Conservation (phyloP, 2,888 invertebrate species). For the Drosophila tripunctata region DNA sequence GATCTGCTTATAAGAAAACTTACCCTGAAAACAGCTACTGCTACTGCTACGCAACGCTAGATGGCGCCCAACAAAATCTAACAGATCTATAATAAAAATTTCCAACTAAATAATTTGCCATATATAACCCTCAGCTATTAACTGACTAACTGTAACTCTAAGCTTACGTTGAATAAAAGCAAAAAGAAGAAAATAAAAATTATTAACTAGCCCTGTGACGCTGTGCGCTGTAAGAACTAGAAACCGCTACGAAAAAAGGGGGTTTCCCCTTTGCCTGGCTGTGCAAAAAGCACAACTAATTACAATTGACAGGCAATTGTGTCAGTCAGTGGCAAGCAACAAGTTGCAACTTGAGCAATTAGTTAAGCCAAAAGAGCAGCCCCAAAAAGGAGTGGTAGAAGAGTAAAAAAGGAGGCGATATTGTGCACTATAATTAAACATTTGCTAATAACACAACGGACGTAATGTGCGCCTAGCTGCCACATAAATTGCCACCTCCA, state of each 20-base stretch:
- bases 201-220: constrained; percentile 31
- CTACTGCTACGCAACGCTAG: constrained; percentile 40
- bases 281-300: constrained; percentile 79
- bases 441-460: constrained; percentile 78
- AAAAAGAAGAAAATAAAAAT: neutral
- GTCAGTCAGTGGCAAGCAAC: constrained; percentile 46
- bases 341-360: constrained; percentile 55
- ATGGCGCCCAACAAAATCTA: constrained; percentile 20
- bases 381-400: constrained; percentile 45
- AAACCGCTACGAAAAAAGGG: too few species aligned
- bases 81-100: too few species aligned
- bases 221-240: constrained; percentile 26
- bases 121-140: neutral
- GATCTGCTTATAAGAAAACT: constrained; percentile 4
- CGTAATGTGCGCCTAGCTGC: constrained; percentile 67
- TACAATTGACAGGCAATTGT: constrained; percentile 79
- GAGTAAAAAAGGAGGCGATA: constrained; percentile 28
- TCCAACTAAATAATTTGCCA: neutral
- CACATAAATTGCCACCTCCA: constrained; percentile 77
- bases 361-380: constrained; percentile 71
- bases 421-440: constrained; percentile 77
- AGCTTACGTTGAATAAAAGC: neutral
- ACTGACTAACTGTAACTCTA: neutral
- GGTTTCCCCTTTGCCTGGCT: constrained; percentile 10
- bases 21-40: constrained; percentile 7